A percentile compares a stretch with the other conserved stretches of the same genome.
Evolutionary conservation across 2,797 vertebrate species (phyloP).

Genomic region (Myotis myotis): DNA sequence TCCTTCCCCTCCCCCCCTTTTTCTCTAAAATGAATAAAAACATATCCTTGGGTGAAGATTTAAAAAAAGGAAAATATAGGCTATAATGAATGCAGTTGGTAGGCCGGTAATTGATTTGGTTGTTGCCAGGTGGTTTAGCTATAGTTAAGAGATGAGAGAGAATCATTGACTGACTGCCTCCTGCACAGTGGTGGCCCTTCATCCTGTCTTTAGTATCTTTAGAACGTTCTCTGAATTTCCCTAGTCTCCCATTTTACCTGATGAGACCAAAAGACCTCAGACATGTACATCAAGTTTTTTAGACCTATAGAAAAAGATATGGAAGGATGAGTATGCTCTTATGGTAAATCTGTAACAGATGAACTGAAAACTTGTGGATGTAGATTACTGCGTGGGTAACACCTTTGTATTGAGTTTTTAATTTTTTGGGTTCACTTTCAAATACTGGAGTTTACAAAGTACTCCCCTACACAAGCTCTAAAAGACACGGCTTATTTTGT

Average conservation of each 20-base stretch:
- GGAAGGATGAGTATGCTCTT: slow-evolving; percentile 9
- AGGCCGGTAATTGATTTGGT: not conserved
- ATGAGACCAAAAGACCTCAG: not conserved
- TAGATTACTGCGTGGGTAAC: not conserved
- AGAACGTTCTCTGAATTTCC: slow-evolving; percentile 22
- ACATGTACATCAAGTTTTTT: not conserved
- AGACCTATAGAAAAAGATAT: slow-evolving; percentile 16
- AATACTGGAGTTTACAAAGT: slow-evolving; percentile 40
- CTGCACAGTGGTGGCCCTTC: not conserved
- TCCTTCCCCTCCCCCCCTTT: not conserved
- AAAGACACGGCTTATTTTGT: slow-evolving; percentile 42
- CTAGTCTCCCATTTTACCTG: not conserved
- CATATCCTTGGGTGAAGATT: not conserved
- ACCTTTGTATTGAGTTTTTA: slow-evolving; percentile 36
- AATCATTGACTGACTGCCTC: no score
- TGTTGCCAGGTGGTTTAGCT: not conserved
- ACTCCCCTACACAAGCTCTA: not conserved
- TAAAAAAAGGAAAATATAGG: not conserved
- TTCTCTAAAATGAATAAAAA: not conserved
- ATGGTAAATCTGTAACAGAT: slow-evolving; percentile 12
- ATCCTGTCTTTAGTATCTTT: not conserved
- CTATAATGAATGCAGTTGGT: not conserved
- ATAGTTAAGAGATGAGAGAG: not conserved
- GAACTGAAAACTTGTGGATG: not conserved
- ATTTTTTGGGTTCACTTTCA: slow-evolving; percentile 14